Percentiles rank a stretch among this genome's conserved stretches.
Conservation (phyloP, 2,888 invertebrate species). For the Mythimna albipuncta region DNA sequence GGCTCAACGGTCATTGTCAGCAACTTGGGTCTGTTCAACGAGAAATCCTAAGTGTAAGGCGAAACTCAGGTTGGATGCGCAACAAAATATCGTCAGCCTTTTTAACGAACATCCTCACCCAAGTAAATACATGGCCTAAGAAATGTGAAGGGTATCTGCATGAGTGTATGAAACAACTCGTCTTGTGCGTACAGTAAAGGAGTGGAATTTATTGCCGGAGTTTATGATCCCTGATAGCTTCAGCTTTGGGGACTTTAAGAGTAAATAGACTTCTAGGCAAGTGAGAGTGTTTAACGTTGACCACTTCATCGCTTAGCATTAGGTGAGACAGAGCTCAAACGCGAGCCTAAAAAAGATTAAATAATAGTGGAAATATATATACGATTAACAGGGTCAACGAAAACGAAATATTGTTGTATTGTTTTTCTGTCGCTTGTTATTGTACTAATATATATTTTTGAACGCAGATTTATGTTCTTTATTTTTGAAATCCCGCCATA, state of each 20-base stretch:
- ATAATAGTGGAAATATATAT: background rate
- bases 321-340: no score
- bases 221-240: no score
- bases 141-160: background rate
- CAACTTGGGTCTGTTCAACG: slow-evolving; percentile 71
- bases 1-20: slow-evolving; percentile 3
- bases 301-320: no score
- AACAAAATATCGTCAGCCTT: background rate
- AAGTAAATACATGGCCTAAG: background rate
- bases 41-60: slow-evolving; percentile 61
- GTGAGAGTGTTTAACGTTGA: no score
- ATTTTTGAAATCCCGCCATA: background rate
- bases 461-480: background rate
- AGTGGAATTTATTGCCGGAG: no score
- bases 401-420: background rate
- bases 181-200: no score
- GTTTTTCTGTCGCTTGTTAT: background rate
- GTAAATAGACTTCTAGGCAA: no score
- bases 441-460: background rate
- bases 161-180: no score
- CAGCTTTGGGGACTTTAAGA: no score
- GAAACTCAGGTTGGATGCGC: slow-evolving; percentile 38
- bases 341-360: background rate
- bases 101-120: background rate
- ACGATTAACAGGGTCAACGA: background rate